These are phyloP conservation scores for Sipha maydis DNA, from an alignment of 2,888 invertebrate genomes.

Conservation along the genomic window DNA sequence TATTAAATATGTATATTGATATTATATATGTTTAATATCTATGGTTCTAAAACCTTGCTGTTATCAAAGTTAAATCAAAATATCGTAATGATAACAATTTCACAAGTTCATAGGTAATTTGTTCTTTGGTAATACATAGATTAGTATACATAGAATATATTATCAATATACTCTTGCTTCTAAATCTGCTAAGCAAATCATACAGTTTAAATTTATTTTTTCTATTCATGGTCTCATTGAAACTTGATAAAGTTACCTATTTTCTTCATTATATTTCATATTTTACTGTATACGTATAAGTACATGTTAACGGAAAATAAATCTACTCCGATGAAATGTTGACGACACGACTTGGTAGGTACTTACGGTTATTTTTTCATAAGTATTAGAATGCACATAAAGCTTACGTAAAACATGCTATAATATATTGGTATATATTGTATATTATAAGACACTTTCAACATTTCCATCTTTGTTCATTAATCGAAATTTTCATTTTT, in stretches of 20 bases:
- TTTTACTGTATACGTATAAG: neutral
- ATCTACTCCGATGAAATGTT: constrained; percentile 45
- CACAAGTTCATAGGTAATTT: neutral
- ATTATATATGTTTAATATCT: no score
- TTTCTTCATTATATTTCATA: neutral
- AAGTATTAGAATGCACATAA: neutral
- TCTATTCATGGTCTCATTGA: neutral
- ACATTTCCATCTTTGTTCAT: no score
- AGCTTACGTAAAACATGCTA: no score
- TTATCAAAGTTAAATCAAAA: neutral
- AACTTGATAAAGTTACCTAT: neutral
- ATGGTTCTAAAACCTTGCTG: no score
- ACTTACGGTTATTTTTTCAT: neutral
- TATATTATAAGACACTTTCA: no score
- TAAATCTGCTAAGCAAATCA: neutral
- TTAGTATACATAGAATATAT: neutral
- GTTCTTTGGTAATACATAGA: neutral
- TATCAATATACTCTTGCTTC: neutral
- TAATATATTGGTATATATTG: no score
- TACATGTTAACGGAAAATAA: constrained; percentile 8
- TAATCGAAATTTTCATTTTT: no score
- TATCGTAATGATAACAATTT: neutral
- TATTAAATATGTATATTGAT: no score
- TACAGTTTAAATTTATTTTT: neutral
- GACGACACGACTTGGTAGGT: constrained; percentile 22